Evolutionary conservation across 1,140 invertebrate species (phyloP), one percentile per base, ranked within the genome.

Genomic region (Heliconius eleuchia): DNA sequence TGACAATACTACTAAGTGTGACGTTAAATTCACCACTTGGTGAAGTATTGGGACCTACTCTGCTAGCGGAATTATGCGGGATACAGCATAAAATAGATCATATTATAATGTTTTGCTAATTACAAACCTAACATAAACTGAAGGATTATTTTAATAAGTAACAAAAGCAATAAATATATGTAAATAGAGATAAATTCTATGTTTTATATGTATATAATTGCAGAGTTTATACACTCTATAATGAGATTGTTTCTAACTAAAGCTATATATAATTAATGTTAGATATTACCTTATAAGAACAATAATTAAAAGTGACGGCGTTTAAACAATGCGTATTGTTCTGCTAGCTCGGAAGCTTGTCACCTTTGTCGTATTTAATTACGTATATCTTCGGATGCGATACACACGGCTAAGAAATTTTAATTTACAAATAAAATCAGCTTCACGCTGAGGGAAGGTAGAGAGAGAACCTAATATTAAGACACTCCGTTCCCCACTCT

Each of bases 291-390:
- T 66, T 66, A 66, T 30, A 66, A 66, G 60, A 66, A 66, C 23
- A 66, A 66, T 66, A 66, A 66, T 66, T 66, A 66, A 66, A 66
- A 66, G 23, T 66, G 60, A 27, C 23, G 60, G 27, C 60, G 60
- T 66, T 66, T 66, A 66, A 66, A 74, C 13, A 80, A 73, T 66
- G 34, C 34, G 19, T 42, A 70, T 60, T 76, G 74, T 76, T 60
- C 60, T 60, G 6, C 39, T 70, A 55, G 52, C 74, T 66, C 74
- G 60, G 60, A 30, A 66, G 60, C 60, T 66, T 76, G 60, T 76
- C 57, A 76, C 55, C 74, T 60, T 70, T 71, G 74, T 76, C 57
- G 66, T 39, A 66, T 76, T 76, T 70, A 27, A 70, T 76, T 57
- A 60, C 23, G 30, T 72, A 39, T 70, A 18, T 27, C 37, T 76